phyloP scores from a whole-genome alignment of 2,113 vertebrate genomes.

The Elephas maximus region DNA sequence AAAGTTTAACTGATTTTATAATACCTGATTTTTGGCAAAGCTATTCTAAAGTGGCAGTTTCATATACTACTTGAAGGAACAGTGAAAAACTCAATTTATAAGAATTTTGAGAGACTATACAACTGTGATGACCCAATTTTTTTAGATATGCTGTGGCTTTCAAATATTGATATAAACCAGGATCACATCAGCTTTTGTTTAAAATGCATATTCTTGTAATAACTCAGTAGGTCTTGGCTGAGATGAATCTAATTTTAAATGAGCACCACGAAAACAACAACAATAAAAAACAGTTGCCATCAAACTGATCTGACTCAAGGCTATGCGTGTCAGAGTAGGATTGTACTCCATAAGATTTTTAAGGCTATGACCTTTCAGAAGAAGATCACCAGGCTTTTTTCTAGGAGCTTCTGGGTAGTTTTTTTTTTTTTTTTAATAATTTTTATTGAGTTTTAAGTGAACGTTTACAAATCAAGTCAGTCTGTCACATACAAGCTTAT shows the following conservation, averaged over 20 bases:
- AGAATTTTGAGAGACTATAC: neutral
- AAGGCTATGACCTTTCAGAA: neutral
- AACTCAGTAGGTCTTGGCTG: neutral
- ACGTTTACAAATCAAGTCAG: no score
- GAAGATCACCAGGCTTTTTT: neutral
- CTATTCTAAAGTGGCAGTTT: conserved; percentile 22
- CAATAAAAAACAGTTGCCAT: neutral
- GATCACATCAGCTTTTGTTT: neutral
- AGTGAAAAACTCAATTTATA: neutral
- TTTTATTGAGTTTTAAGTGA: no score
- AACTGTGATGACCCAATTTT: neutral
- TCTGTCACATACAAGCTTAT: no score
- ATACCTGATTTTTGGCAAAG: neutral
- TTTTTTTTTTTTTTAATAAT: no score
- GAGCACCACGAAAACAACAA: neutral
- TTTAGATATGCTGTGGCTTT: neutral
- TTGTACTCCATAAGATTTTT: neutral
- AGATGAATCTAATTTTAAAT: neutral
- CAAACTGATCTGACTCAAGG: neutral
- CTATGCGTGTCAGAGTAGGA: neutral
- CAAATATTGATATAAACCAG: neutral
- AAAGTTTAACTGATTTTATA: conserved; percentile 67
- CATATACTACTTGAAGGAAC: conserved; percentile 43
- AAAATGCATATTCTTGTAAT: neutral
- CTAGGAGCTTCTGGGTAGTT: neutral